Base-by-base conservation (phyloP, 2,888 invertebrate species). In the Drosophila paucipuncta region DNA sequence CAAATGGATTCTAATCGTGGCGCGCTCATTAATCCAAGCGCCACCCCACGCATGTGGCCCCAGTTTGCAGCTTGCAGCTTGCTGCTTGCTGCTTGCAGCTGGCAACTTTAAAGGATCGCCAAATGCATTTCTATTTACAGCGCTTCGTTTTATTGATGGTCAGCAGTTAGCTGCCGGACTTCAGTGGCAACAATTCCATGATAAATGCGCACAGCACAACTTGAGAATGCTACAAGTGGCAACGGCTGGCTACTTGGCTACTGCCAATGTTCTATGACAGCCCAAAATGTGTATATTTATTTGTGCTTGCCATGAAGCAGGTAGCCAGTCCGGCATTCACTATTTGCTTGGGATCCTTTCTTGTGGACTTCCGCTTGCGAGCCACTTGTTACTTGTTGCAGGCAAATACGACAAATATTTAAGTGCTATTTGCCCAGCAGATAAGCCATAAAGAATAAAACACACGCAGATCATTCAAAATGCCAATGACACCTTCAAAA, bases 1-100 rank as follows among this genome's bases (percentile, higher is more conserved):
- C 85, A 79, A 85, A 89, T 89, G 76, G 85, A 90, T 85, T 91
- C 90, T 87, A 87, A 85, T 89, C 88, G 85, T 70, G 72, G 88
- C 80, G 67, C 54, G 67, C 82, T 84, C 91, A 85, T 85, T 85
- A 87, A 85, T 85, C 88, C 78, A 73, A 82, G 88, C 85, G 88
- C 90, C 85, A 85, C 90, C 89, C 84, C 84, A 85, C 91, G 91
- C 85, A 75, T 64, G 62, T 31, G 50, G 43, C 58, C 52, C 18
- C 16, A 16, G n/a, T 28, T 25, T 25, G 30, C 47, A 16, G 28
- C 47, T n/a, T 7, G 28, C 39, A n/a, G 37, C 25, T 18, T 0
- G 16, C 37, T 7, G 30, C 30, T 35, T 0, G 16, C 37, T 7
- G 30, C 30, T 35, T 0, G 16, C 37, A 10, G 31, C 52, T 55